These are phyloP conservation scores for Girardia tigrina DNA, from an alignment of 2,888 invertebrate species.

Conservation along the genomic window DNA sequence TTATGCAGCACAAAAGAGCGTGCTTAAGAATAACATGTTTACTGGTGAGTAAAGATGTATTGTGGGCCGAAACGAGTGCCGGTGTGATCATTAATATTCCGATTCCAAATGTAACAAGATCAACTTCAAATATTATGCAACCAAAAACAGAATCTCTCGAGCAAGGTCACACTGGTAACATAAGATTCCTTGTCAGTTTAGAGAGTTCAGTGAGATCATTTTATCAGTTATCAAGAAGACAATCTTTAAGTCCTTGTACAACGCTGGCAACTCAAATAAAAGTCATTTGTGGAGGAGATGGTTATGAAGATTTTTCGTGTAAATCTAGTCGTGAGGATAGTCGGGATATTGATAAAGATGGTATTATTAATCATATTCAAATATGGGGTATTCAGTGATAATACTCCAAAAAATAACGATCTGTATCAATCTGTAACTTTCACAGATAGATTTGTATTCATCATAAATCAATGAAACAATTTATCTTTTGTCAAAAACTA, in stretches of 20 bases:
- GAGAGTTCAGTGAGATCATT: conserved; percentile 53
- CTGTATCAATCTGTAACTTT: no score
- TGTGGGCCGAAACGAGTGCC: conserved; percentile 95
- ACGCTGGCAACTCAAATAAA: conserved; percentile 49
- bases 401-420: no score
- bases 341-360: conserved; percentile 68
- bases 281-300: conserved; percentile 89
- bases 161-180: conserved; percentile 90
- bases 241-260: conserved; percentile 39
- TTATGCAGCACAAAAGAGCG: conserved; percentile 90
- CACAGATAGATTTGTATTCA: no score
- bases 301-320: conserved; percentile 78
- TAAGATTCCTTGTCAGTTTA: conserved; percentile 77
- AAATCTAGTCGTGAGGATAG: conserved; percentile 27
- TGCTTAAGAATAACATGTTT: conserved; percentile 83
- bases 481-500: no score
- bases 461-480: no score
- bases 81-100: conserved; percentile 58
- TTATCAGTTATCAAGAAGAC: conserved; percentile 5
- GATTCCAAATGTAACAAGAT: conserved; percentile 59
- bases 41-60: conserved; percentile 71
- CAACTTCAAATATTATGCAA: no score
- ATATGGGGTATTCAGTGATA: conserved; percentile 65
- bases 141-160: no score
- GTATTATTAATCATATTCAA: conserved; percentile 85